Base-by-base conservation (phyloP, 1,140 invertebrate species). In the Mamestra configurata region DNA sequence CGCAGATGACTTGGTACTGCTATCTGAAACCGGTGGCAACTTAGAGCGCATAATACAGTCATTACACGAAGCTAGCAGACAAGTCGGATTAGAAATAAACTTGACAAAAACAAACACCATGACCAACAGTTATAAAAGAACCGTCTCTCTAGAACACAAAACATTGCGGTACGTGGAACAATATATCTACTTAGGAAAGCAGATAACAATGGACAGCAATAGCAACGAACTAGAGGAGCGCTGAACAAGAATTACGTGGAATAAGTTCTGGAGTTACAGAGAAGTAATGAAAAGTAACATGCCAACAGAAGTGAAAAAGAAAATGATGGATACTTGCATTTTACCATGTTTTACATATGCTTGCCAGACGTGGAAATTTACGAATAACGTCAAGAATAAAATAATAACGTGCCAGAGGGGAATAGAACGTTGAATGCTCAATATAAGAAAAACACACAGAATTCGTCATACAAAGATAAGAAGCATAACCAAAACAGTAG, bases 391-490 rank as follows among this genome's bases (percentile, higher is more conserved):
- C n/a, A n/a, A n/a, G n/a, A n/a, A n/a, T n/a, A n/a, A n/a, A n/a
- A 51, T 51, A 51, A 51, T n/a, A 51, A 51, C 46, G 2, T 51
- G 46, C 46, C 46, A 51, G n/a, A 51, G 46, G 13, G n/a, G 46
- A 15, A 51, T 51, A 13, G 46, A 51, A 51, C 10, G 46, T 15
- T 7, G 46, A 3, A 77, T 77, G 20, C 40, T 68, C 20, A 66
- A 49, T 66, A 78, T 68, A 13, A 66, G 31, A 11, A 66, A 77
- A 27, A 66, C 18, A n/a, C 27, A 77, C 61, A 77, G 64, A 18
- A 46, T 76, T 43, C 49, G 51, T 35, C 72, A 66, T 57, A 73
- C 71, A 18, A 13, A 49, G 4, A 73, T 57, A 73, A 64, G 43
- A 64, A 5, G 15, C 24, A n/a, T 31, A 27, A 53, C 20, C 27